phyloP scores from a whole-genome alignment of 2,888 invertebrate genomes.

The Stegana nigrithorax region DNA sequence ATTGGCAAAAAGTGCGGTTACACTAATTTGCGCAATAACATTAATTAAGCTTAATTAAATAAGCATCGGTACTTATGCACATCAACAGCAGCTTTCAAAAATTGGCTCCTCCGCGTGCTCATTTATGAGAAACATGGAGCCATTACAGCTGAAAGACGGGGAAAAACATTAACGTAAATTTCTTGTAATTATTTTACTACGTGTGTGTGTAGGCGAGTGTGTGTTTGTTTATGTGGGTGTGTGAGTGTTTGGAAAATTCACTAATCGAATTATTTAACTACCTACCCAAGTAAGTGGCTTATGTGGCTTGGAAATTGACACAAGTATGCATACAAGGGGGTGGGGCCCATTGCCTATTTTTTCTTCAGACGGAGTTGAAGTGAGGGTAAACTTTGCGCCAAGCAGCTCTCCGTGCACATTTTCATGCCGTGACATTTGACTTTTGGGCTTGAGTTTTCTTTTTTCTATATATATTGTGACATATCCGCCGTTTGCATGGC shows the following conservation, averaged over 20 bases:
- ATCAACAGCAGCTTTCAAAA: slow-evolving; percentile 9
- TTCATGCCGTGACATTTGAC: slow-evolving; percentile 12
- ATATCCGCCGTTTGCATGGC: neutral
- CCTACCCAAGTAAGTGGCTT: neutral
- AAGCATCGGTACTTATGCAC: slow-evolving; percentile 8
- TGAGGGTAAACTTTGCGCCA: neutral
- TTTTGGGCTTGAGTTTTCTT: neutral
- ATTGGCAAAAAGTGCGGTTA: neutral
- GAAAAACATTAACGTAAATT: too few species aligned
- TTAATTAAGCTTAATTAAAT: slow-evolving; percentile 2
- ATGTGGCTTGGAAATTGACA: neutral
- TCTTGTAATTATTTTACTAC: slow-evolving; percentile 19
- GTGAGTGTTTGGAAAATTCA: neutral
- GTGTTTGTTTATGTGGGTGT: slow-evolving; percentile 38
- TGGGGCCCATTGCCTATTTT: too few species aligned
- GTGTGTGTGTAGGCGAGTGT: slow-evolving; percentile 11
- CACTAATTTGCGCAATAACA: neutral
- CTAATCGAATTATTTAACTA: slow-evolving; percentile 10
- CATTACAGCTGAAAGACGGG: too few species aligned
- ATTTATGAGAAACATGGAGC: neutral
- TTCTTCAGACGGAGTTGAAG: too few species aligned
- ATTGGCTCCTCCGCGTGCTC: neutral
- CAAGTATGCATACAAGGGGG: too few species aligned
- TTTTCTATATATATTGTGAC: neutral
- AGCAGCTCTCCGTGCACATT: neutral